Percentiles rank a stretch among this genome's conserved stretches.
Conservation (phyloP, 1,140 invertebrate genomes). For the Cotesia vestalis region DNA sequence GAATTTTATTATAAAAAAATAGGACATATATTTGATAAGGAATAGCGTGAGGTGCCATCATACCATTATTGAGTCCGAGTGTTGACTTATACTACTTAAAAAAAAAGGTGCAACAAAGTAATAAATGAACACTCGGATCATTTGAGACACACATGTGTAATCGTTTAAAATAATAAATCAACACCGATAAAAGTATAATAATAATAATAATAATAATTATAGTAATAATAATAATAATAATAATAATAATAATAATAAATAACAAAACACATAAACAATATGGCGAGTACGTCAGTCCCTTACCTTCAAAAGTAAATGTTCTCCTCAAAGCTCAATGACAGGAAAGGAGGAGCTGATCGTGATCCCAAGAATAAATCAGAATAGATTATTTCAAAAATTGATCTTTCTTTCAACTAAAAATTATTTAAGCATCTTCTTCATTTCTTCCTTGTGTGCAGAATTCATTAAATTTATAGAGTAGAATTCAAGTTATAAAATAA, state of each 20-base stretch:
- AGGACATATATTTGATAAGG: conserved; percentile 26
- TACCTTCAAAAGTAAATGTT: conserved; percentile 70
- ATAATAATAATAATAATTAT: no score
- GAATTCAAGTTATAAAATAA: conserved; percentile 30
- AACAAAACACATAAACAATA: conserved; percentile 54
- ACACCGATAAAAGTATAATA: conserved; percentile 54
- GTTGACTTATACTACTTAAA: conserved; percentile 50
- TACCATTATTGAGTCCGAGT: conserved; percentile 64
- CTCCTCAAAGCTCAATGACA: conserved; percentile 68
- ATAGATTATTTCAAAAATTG: conserved; percentile 65
- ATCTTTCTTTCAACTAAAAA: conserved; percentile 45
- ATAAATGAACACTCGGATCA: conserved; percentile 56
- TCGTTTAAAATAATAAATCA: conserved; percentile 53
- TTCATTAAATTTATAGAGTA: conserved; percentile 42
- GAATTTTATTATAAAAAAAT: background rate
- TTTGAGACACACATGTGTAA: conserved; percentile 50
- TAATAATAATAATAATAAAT: no score
- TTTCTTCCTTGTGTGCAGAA: conserved; percentile 38
- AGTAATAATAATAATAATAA: no score
- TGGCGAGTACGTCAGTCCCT: conserved; percentile 67
- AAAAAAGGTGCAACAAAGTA: conserved; percentile 6
- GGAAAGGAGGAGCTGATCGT: conserved; percentile 68
- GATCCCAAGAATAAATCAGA: conserved; percentile 68
- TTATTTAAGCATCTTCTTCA: conserved; percentile 32
- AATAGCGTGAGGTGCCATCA: conserved; percentile 67